Base-by-base conservation (phyloP, 2,797 vertebrate species). In the Muscicapa striata region DNA sequence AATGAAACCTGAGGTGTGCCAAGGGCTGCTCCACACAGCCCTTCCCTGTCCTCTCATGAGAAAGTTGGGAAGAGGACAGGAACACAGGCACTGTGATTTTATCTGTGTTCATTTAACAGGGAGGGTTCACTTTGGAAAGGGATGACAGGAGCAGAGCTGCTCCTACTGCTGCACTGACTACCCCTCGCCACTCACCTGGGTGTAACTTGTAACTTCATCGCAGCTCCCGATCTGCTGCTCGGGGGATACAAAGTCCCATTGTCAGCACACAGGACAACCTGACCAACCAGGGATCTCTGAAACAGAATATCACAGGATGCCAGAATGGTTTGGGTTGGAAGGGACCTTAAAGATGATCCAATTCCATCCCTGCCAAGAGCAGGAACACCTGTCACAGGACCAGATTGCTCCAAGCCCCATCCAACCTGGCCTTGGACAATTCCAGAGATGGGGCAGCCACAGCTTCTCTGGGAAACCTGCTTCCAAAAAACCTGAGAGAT, bases 391-490 rank as follows among this genome's bases (percentile, higher is more conserved):
- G 0, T 13, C 62, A 62, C 34, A 1, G 14, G 0, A 1, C 34
- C 51, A 64, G 38, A 38, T 0, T 51, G 51, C 22, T 58, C 58
- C 29, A 22, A 58, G 38, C 29, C 19, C 23, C 1, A 2, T 9
- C 63, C 43, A 76, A 2, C 20, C 57, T 3, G 20, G 13, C 49
- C 20, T 24, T 18, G 43, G 13, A 34, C 36, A 58, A 5, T 51
- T 30, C 24, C 72, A 70, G 64, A 29, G 45, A 58, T 16, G 27
- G 13, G 4, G 24, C 48, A 32, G 43, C 38, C 22, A 6, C 45
- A 27, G 38, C 29, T 27, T 43, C 40, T 0, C 0, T 17, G 55
- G 48, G 13, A 5, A 41, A 1, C 0, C 1, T 6, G 29, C 5
- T 48, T 84, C 43, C 55, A 61, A 13, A 26, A 3, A 0, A 27